A percentile compares a stretch with the other conserved stretches of the same genome.
Conservation (phyloP, 2,797 vertebrate species). For the Rousettus madagascariensis region DNA sequence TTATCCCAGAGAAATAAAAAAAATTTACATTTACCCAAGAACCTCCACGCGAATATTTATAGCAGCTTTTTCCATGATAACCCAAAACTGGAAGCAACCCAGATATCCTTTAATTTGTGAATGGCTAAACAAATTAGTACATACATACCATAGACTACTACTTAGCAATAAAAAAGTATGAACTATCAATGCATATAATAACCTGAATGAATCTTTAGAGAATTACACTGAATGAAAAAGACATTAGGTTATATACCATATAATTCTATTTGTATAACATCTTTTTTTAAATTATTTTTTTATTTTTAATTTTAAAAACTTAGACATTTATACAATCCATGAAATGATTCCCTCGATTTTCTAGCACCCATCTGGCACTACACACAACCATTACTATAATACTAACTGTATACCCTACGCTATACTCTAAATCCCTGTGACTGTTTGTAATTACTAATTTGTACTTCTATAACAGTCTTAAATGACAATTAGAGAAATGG, state of each 20-base stretch:
- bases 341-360: no score
- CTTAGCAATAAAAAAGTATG: neutral
- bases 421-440: no score
- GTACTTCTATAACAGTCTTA: neutral
- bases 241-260: neutral
- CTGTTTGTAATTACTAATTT: no score
- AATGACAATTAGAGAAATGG: neutral
- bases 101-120: slow-evolving; percentile 9
- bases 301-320: no score
- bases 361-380: no score
- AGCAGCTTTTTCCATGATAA: neutral
- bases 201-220: neutral
- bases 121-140: neutral
- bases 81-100: neutral
- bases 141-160: neutral
- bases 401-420: no score
- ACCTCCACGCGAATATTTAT: neutral
- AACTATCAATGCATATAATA: neutral
- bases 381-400: no score
- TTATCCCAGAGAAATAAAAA: slow-evolving; percentile 1
- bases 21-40: neutral
- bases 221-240: neutral
- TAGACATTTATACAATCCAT: no score
- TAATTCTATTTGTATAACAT: neutral
- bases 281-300: neutral